Evolutionary conservation across 2,888 invertebrate species (phyloP).

Genomic region (Agonum fuliginosum): DNA sequence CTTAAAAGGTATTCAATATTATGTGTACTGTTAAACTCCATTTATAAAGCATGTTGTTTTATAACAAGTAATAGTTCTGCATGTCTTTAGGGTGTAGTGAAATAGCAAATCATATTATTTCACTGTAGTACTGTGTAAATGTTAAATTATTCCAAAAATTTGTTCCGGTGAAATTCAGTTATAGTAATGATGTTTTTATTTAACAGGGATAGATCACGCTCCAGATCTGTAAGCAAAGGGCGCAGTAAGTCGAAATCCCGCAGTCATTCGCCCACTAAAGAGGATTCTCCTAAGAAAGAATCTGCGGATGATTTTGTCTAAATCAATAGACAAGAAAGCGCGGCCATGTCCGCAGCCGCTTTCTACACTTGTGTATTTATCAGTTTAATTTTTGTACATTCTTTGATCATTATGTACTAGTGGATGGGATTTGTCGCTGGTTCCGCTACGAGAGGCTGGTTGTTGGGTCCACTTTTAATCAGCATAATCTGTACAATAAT

Average conservation of each 20-base stretch:
- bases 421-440: conserved; percentile 62
- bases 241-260: conserved; percentile 73
- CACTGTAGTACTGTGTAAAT: too few species aligned
- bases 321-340: conserved; percentile 31
- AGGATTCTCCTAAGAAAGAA: conserved; percentile 66
- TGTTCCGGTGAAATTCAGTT: too few species aligned
- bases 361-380: conserved; percentile 56
- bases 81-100: too few species aligned
- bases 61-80: too few species aligned
- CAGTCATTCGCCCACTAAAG: conserved; percentile 68
- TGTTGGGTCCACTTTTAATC: conserved; percentile 68
- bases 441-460: conserved; percentile 67
- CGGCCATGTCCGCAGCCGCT: conserved; percentile 20
- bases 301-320: conserved; percentile 48
- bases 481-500: conserved; percentile 64
- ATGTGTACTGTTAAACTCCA: too few species aligned
- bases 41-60: too few species aligned
- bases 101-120: too few species aligned
- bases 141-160: too few species aligned
- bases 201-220: conserved; percentile 80
- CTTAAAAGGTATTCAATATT: too few species aligned
- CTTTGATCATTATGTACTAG: conserved; percentile 52
- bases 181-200: conserved; percentile 55
- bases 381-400: conserved; percentile 48
- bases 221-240: conserved; percentile 78